Conservation (phyloP, 1,140 invertebrate genomes). For the Scaptomyza graminum region DNA sequence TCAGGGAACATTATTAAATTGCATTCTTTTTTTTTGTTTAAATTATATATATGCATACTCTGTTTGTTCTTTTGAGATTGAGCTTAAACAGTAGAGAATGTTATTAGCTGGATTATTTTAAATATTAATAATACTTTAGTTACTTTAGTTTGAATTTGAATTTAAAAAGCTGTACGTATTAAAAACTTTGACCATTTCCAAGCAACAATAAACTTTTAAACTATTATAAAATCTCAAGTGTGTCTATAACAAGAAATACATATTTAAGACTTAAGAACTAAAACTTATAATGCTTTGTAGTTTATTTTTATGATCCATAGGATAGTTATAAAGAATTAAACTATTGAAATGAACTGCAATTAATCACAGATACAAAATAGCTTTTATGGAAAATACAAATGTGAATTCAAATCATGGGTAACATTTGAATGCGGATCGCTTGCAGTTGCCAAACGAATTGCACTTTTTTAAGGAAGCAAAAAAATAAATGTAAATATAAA, state of each 20-base stretch:
- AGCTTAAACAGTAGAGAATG: not conserved
- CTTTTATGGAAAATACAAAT: not conserved
- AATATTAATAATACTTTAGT: too few relatives aligned
- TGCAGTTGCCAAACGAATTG: not conserved
- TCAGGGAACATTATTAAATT: conserved; percentile 13
- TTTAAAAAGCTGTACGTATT: too few relatives aligned
- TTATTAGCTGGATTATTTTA: too few relatives aligned
- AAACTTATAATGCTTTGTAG: too few relatives aligned
- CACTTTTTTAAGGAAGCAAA: not conserved
- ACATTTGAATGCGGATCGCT: conserved; percentile 18
- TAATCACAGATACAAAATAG: not conserved
- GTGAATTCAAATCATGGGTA: conserved; percentile 11
- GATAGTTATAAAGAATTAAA: too few relatives aligned
- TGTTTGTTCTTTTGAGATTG: not conserved
- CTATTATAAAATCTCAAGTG: too few relatives aligned
- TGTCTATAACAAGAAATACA: too few relatives aligned
- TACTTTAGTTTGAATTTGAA: too few relatives aligned
- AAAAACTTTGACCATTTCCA: too few relatives aligned
- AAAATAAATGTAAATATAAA: not conserved
- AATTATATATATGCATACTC: not conserved
- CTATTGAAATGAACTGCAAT: not conserved
- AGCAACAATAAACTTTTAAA: too few relatives aligned
- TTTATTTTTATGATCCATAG: too few relatives aligned
- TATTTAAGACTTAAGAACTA: too few relatives aligned
- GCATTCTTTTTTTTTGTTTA: not conserved